phyloP scores from a whole-genome alignment of 2,797 vertebrate genomes.

The Meriones psammophilus region DNA sequence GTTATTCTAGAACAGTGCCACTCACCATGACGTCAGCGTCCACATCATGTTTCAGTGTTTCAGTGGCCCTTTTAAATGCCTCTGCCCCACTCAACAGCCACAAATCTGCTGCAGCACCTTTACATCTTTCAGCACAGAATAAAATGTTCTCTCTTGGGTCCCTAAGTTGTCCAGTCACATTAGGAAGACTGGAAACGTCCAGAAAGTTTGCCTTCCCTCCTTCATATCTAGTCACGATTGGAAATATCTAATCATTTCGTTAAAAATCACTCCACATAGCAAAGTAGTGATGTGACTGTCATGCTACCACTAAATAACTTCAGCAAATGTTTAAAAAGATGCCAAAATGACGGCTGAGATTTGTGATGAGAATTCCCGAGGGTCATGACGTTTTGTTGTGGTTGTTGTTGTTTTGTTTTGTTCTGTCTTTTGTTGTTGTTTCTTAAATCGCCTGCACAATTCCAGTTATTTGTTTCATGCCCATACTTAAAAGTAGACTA shows the following conservation, averaged over 20 bases:
- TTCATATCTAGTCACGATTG: not conserved
- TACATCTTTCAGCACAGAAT: not conserved
- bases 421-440: no score
- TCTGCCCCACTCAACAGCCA: not conserved
- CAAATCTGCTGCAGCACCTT: not conserved
- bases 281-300: not conserved
- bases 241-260: not conserved
- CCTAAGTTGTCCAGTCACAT: not conserved
- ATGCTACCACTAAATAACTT: conserved; percentile 42
- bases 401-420: no score
- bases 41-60: not conserved
- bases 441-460: not conserved
- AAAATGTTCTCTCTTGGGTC: conserved; percentile 15
- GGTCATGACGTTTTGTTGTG: not conserved
- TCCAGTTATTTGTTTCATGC: conserved; percentile 66
- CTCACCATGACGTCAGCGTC: not conserved
- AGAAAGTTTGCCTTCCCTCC: not conserved
- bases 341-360: conserved; percentile 33
- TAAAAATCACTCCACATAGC: not conserved
- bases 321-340: conserved; percentile 58
- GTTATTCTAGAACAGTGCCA: not conserved
- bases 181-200: not conserved
- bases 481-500: conserved; percentile 73
- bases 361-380: not conserved
- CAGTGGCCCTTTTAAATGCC: not conserved